Percentiles rank a stretch among this genome's conserved stretches.
Evolutionary conservation across 2,113 vertebrate species (phyloP).

Genomic region (Sinocyclocheilus anshuiensis): DNA sequence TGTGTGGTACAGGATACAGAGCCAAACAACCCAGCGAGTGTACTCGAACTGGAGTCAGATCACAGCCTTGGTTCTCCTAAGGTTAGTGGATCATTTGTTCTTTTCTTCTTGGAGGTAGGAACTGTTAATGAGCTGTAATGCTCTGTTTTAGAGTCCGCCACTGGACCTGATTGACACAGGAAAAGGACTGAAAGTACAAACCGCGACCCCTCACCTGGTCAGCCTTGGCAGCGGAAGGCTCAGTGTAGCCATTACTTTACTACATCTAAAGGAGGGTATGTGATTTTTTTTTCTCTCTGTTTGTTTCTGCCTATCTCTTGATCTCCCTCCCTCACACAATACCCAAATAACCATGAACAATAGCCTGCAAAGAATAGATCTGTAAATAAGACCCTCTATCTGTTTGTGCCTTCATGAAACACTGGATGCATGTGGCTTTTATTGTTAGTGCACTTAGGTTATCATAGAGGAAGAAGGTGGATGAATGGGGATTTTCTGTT

Average conservation of each 20-base stretch:
- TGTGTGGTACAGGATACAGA: constrained; percentile 66
- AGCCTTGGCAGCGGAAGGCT: constrained; percentile 82
- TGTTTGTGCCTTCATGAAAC: constrained; percentile 25
- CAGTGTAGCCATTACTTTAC: constrained; percentile 79
- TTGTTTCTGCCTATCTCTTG: neutral
- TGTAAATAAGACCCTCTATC: neutral
- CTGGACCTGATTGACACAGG: constrained; percentile 79
- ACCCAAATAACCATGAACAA: neutral
- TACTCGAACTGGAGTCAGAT: constrained; percentile 73
- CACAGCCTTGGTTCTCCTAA: constrained; percentile 66
- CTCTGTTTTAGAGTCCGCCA: constrained; percentile 54
- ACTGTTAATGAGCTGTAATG: neutral
- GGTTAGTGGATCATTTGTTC: constrained; percentile 55
- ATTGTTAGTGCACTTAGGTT: constrained; percentile 39
- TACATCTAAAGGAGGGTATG: constrained; percentile 81
- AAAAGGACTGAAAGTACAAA: constrained; percentile 79
- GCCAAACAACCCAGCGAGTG: constrained; percentile 61
- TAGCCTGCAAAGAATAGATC: neutral
- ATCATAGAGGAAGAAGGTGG: constrained; percentile 25
- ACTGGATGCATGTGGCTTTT: constrained; percentile 38
- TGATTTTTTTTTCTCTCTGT: neutral
- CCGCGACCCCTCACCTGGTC: constrained; percentile 77
- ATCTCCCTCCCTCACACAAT: neutral
- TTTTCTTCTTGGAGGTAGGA: neutral
- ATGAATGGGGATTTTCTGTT: neutral